Conservation (phyloP, 2,113 vertebrate genomes). For the Sakesphorus luctuosus region DNA sequence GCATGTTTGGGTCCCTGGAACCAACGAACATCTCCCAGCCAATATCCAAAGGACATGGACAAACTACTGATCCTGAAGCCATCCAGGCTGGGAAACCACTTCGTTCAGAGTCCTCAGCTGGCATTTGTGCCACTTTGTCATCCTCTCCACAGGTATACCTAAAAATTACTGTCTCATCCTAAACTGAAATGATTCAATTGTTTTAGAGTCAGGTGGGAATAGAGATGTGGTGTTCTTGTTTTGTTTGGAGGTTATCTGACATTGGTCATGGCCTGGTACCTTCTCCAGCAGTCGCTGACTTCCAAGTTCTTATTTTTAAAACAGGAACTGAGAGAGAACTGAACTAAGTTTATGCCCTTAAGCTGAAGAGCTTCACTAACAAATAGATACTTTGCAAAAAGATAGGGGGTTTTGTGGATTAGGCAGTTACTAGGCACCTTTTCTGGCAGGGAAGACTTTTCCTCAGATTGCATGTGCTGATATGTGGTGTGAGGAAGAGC, state of each 20-base stretch:
- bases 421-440: not conserved
- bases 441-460: not conserved
- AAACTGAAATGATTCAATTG: not conserved
- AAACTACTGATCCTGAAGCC: slow-evolving; percentile 74
- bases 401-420: not conserved
- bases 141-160: slow-evolving; percentile 82
- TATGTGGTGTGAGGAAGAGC: not conserved
- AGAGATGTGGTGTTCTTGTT: not conserved
- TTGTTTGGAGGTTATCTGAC: not conserved
- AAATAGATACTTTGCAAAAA: not conserved
- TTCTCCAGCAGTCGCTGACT: not conserved
- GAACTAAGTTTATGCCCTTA: not conserved
- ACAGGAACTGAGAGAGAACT: not conserved
- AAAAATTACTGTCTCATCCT: not conserved
- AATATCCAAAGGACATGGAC: slow-evolving; percentile 76
- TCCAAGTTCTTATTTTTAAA: not conserved
- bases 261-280: not conserved
- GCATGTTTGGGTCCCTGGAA: slow-evolving; percentile 98
- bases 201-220: not conserved
- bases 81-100: slow-evolving; percentile 75
- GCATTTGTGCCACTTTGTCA: slow-evolving; percentile 75
- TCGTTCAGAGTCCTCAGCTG: slow-evolving; percentile 81
- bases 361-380: not conserved
- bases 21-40: slow-evolving; percentile 79
- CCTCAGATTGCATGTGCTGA: not conserved